Conservation (phyloP, 2,888 invertebrate genomes). For the Chloroclysta siterata region DNA sequence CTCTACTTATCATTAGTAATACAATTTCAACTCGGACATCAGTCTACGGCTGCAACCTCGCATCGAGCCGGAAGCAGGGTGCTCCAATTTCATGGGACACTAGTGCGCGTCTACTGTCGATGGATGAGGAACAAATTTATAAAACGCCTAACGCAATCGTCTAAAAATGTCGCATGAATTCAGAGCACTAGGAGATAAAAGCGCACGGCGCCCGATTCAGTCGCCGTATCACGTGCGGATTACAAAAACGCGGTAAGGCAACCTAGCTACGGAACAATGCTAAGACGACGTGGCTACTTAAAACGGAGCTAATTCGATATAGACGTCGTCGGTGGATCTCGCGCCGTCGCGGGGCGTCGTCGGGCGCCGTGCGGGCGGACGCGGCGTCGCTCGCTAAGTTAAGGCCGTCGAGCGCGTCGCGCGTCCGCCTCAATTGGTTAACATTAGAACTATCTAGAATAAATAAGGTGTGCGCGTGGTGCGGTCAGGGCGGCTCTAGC, state of each 20-base stretch:
- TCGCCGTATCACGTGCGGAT: constrained; percentile 27
- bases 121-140: constrained; percentile 37
- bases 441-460: constrained; percentile 84
- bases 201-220: constrained; percentile 49
- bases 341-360: constrained; percentile 50
- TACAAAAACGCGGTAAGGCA: constrained; percentile 23
- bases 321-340: constrained; percentile 31
- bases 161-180: constrained; percentile 46
- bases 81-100: constrained; percentile 39
- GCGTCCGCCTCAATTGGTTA: constrained; percentile 76
- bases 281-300: constrained; percentile 38
- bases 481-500: constrained; percentile 80
- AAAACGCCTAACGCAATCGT: constrained; percentile 34
- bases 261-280: constrained; percentile 36
- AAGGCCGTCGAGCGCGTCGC: constrained; percentile 64
- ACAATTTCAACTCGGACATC: constrained; percentile 31
- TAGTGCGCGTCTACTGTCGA: constrained; percentile 35
- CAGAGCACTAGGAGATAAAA: constrained; percentile 44
- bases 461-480: constrained; percentile 58
- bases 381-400: constrained; percentile 63
- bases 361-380: constrained; percentile 59
- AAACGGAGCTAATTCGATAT: constrained; percentile 37
- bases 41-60: constrained; percentile 34
- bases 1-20: constrained; percentile 28
- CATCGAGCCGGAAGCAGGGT: constrained; percentile 40